Conservation (phyloP, 1,140 invertebrate species). For the Prorops nasuta region DNA sequence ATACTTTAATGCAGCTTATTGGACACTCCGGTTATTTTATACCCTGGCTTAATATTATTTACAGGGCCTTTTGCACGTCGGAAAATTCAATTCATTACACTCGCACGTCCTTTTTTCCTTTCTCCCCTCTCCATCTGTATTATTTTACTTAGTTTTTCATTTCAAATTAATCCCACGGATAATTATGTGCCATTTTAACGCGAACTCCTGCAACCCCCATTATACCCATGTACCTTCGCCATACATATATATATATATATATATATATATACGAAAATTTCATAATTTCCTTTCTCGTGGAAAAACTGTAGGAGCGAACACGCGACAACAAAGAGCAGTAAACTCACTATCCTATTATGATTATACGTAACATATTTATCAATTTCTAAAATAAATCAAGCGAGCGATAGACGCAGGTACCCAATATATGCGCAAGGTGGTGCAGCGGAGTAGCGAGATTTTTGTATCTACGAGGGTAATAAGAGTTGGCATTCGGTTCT, state of each 20-base stretch:
- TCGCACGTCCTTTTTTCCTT: background rate
- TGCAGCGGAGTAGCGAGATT: background rate
- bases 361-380: too few relatives aligned
- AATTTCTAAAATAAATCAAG: background rate
- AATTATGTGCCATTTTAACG: background rate
- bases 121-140: background rate
- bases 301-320: background rate
- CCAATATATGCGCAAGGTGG: background rate
- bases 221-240: background rate
- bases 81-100: background rate
- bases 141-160: background rate
- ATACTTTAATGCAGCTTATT: background rate
- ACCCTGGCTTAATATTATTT: background rate
- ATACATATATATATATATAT: too few relatives aligned
- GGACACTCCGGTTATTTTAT: background rate
- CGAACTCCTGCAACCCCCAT: background rate
- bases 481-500: background rate
- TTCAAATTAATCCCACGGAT: background rate
- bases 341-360: too few relatives aligned
- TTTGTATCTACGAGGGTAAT: background rate
- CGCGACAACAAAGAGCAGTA: background rate
- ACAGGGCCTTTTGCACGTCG: background rate
- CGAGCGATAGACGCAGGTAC: background rate
- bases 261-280: background rate
- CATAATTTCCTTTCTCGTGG: background rate